These are phyloP conservation scores for Reticulitermes lucifugus DNA, from an alignment of 2,888 invertebrate species.

Conservation along the genomic window DNA sequence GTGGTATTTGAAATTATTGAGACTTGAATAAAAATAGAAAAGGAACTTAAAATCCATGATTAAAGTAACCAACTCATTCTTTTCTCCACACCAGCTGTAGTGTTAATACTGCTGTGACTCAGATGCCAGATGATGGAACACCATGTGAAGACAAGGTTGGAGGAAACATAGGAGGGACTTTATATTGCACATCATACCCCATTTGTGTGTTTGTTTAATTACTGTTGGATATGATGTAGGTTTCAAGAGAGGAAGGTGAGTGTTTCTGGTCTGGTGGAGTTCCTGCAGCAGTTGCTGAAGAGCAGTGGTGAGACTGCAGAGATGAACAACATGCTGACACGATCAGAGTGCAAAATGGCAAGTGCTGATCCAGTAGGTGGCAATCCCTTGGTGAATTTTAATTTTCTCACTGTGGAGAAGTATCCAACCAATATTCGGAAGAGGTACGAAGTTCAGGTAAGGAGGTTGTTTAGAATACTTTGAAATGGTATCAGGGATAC, in stretches of 20 bases:
- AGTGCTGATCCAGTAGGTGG: background rate
- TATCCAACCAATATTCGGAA: slow-evolving; percentile 69
- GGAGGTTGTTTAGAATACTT: slow-evolving; percentile 19
- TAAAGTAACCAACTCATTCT: too few relatives aligned
- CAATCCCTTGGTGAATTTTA: background rate
- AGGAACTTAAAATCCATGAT: too few relatives aligned
- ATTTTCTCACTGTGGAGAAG: slow-evolving; percentile 70
- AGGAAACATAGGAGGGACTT: too few relatives aligned
- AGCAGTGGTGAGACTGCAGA: slow-evolving; percentile 16
- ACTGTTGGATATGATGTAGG: slow-evolving; percentile 57
- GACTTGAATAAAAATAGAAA: too few relatives aligned
- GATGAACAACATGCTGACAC: background rate
- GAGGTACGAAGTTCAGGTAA: slow-evolving; percentile 78
- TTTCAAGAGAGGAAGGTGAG: slow-evolving; percentile 75
- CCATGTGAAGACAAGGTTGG: too few relatives aligned
- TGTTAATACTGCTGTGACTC: too few relatives aligned
- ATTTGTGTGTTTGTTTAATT: background rate
- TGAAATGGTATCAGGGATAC: too few relatives aligned
- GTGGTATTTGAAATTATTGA: too few relatives aligned
- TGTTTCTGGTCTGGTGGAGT: slow-evolving; percentile 74
- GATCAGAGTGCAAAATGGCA: slow-evolving; percentile 1
- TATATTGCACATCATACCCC: too few relatives aligned
- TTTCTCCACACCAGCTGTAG: too few relatives aligned
- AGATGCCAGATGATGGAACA: too few relatives aligned
- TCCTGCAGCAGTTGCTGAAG: slow-evolving; percentile 72